Percentiles rank a stretch among this genome's conserved stretches.
Conservation (phyloP, 2,888 invertebrate species). For the Amblyjoppa fuscipennis region DNA sequence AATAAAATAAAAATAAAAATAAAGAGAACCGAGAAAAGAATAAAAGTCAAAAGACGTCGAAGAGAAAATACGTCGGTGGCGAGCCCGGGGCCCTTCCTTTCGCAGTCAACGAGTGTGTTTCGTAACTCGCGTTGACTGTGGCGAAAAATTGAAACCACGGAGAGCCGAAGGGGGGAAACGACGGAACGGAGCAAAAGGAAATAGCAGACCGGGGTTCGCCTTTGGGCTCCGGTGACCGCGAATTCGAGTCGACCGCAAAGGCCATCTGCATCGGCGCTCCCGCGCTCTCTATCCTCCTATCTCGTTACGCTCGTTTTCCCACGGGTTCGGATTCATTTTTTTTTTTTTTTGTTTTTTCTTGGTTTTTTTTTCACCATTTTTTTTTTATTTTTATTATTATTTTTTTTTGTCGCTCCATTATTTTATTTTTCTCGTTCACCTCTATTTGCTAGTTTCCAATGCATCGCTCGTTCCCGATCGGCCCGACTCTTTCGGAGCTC, state of each 20-base stretch:
- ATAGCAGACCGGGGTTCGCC: slow-evolving; percentile 57
- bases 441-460: slow-evolving; percentile 31
- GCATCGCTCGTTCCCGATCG: slow-evolving; percentile 7
- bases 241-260: slow-evolving; percentile 66
- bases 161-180: slow-evolving; percentile 15
- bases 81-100: slow-evolving; percentile 45
- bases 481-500: slow-evolving; percentile 35
- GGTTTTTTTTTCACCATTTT: background rate
- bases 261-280: slow-evolving; percentile 51
- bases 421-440: slow-evolving; percentile 24
- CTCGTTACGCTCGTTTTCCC: slow-evolving; percentile 57
- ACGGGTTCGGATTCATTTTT: slow-evolving; percentile 51
- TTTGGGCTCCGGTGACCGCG: slow-evolving; percentile 63
- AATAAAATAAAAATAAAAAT: background rate
- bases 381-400: slow-evolving; percentile 11
- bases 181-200: slow-evolving; percentile 25
- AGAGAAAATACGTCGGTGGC: slow-evolving; percentile 1
- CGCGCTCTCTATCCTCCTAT: slow-evolving; percentile 37
- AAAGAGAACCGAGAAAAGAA: background rate
- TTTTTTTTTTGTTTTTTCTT: background rate
- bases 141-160: slow-evolving; percentile 58
- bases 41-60: background rate
- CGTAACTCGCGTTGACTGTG: slow-evolving; percentile 53
- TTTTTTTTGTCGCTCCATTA: slow-evolving; percentile 15
- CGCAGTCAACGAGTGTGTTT: slow-evolving; percentile 33